Evolutionary conservation across 1,140 invertebrate genomes (phyloP).

Genomic region (Pachypsylla venusta): DNA sequence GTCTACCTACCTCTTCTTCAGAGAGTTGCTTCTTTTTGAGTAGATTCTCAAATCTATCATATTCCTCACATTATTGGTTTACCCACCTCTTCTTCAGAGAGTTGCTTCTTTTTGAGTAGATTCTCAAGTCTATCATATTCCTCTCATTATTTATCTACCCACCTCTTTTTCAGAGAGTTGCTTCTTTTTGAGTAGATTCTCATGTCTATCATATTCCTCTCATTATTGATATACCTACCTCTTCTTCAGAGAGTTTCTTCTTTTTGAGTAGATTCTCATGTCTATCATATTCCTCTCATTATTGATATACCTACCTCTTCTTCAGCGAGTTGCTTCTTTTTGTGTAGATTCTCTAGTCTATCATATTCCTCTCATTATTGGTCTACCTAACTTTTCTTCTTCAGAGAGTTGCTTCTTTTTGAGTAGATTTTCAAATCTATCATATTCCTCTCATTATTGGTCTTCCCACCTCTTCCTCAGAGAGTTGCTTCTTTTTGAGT

Average conservation of each 20-base stretch:
- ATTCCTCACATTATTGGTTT: too few relatives aligned
- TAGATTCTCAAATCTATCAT: constrained; percentile 65
- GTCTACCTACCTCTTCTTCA: constrained; percentile 21
- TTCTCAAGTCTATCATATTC: constrained; percentile 74
- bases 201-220: too few relatives aligned
- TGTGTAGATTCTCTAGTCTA: too few relatives aligned
- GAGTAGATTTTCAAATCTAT: constrained; percentile 61
- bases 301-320: constrained; percentile 3
- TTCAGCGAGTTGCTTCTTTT: constrained; percentile 38
- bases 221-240: too few relatives aligned
- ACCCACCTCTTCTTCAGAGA: constrained; percentile 26
- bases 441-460: constrained; percentile 81
- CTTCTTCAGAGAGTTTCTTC: too few relatives aligned
- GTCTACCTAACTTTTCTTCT: too few relatives aligned
- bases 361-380: too few relatives aligned
- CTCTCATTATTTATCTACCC: too few relatives aligned
- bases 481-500: constrained; percentile 43
- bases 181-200: too few relatives aligned
- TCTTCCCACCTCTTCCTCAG: constrained; percentile 21
- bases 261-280: not conserved
- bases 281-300: not conserved
- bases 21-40: constrained; percentile 42
- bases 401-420: constrained; percentile 40
- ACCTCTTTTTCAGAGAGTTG: too few relatives aligned
- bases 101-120: constrained; percentile 45